Evolutionary conservation across 2,113 vertebrate genomes (phyloP).

Genomic region (Capreolus pygargus): DNA sequence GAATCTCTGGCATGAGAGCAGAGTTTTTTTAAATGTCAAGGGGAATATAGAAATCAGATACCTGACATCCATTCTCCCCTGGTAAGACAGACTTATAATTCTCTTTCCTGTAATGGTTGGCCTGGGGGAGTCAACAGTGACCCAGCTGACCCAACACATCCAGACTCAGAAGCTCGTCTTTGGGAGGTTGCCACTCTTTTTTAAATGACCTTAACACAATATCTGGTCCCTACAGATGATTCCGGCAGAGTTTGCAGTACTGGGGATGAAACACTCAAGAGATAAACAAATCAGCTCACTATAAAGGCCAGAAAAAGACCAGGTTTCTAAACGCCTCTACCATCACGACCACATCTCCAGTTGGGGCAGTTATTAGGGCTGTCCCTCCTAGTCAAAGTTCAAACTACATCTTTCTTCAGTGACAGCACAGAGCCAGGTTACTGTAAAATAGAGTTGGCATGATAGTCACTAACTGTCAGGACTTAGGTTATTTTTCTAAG

Average conservation of each 20-base stretch:
- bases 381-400: not conserved
- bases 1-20: conserved; percentile 20
- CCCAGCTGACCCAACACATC: conserved; percentile 23
- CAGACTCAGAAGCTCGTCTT: conserved; percentile 50
- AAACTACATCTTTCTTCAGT: not conserved
- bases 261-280: conserved; percentile 8
- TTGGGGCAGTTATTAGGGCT: not conserved
- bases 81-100: conserved; percentile 37
- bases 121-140: not conserved
- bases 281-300: conserved; percentile 32
- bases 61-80: conserved; percentile 7
- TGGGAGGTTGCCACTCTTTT: conserved; percentile 60
- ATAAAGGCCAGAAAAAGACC: conserved; percentile 15
- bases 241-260: conserved; percentile 26
- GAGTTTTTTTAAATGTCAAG: conserved; percentile 54
- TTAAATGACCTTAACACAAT: conserved; percentile 43
- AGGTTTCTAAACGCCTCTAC: conserved; percentile 32
- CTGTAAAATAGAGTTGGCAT: not conserved
- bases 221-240: conserved; percentile 50
- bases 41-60: conserved; percentile 38
- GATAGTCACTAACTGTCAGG: not conserved
- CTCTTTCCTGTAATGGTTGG: conserved; percentile 44
- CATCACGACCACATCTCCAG: not conserved
- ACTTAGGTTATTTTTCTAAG: not conserved
- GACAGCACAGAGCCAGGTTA: not conserved